Evolutionary conservation across 1,140 invertebrate species (phyloP).

Genomic region (Saccostrea echinata): DNA sequence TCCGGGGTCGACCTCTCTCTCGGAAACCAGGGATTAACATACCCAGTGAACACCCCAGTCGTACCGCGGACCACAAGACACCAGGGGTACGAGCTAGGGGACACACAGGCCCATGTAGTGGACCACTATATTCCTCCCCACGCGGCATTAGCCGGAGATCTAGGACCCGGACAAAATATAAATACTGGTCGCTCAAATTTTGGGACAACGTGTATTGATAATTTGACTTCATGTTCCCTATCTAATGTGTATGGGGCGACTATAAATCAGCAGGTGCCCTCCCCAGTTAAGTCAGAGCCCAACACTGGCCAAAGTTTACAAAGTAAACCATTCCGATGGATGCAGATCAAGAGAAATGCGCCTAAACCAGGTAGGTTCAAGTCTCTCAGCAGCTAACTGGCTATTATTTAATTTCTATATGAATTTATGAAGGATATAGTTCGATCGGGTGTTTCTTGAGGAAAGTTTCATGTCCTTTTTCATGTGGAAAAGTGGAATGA

Average conservation of each 20-base stretch:
- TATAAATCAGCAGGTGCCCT: constrained; percentile 63
- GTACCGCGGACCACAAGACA: constrained; percentile 62
- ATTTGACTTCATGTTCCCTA: constrained; percentile 64
- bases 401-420: too few relatives aligned
- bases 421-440: too few relatives aligned
- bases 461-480: too few relatives aligned
- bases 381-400: neutral
- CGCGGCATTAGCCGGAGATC: constrained; percentile 53
- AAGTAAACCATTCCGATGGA: constrained; percentile 75
- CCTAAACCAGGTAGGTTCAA: constrained; percentile 71
- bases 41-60: constrained; percentile 62
- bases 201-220: constrained; percentile 63
- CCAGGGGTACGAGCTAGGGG: constrained; percentile 61
- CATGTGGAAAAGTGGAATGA: too few relatives aligned
- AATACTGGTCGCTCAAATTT: constrained; percentile 62
- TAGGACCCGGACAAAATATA: constrained; percentile 56
- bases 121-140: constrained; percentile 61
- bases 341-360: constrained; percentile 76
- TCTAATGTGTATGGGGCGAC: constrained; percentile 63
- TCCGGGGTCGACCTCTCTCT: constrained; percentile 66
- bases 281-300: constrained; percentile 70
- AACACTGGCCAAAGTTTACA: constrained; percentile 64
- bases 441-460: too few relatives aligned
- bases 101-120: constrained; percentile 64
- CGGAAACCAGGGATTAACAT: constrained; percentile 63